phyloP scores from a whole-genome alignment of 2,113 vertebrate species.

The Pelmatolapia mariae region DNA sequence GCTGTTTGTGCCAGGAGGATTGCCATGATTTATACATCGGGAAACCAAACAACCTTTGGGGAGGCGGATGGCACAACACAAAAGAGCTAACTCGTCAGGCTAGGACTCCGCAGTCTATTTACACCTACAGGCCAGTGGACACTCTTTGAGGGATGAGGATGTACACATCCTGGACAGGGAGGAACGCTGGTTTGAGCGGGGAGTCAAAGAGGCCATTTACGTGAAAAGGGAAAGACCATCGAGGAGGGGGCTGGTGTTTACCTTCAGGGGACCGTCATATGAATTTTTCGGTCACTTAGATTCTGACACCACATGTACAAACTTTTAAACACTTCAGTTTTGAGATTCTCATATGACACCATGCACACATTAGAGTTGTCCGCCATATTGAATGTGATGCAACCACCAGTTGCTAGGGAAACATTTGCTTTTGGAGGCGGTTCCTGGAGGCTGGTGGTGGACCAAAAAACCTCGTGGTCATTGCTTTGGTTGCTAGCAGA shows the following conservation, averaged over 20 bases:
- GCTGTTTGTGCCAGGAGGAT: neutral
- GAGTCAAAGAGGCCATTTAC: neutral
- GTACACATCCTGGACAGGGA: rapidly evolving
- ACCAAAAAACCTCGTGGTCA: rapidly evolving
- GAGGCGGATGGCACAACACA: neutral
- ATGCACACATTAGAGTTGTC: neutral
- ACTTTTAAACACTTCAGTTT: neutral
- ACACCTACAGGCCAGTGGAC: neutral
- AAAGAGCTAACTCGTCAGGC: neutral
- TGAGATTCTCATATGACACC: neutral
- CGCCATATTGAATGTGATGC: neutral
- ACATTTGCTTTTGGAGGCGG: neutral
- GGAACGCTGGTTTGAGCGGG: neutral
- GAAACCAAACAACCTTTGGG: neutral
- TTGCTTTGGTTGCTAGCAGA: neutral
- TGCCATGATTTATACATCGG: neutral
- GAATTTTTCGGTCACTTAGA: neutral
- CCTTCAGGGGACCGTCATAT: neutral
- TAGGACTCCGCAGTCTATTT: rapidly evolving
- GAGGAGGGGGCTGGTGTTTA: neutral
- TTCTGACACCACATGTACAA: neutral
- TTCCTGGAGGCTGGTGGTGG: neutral
- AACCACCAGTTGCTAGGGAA: neutral
- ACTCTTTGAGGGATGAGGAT: neutral
- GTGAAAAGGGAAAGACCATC: neutral